Conservation (phyloP, 2,888 invertebrate genomes). For the Craniophora ligustri region DNA sequence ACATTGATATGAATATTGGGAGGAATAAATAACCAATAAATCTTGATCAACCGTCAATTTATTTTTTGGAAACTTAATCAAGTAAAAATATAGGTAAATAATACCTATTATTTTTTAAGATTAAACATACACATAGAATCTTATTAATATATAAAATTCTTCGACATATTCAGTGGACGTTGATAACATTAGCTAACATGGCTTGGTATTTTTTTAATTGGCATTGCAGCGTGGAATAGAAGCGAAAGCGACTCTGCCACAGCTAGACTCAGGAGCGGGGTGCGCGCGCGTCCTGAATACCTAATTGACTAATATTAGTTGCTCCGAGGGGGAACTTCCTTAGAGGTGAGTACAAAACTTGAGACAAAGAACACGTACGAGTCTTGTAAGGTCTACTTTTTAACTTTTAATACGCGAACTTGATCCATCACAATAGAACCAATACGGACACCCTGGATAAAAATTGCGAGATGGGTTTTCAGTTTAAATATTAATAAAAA, state of each 20-base stretch:
- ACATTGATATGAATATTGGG: constrained; percentile 22
- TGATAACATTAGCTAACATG: constrained; percentile 30
- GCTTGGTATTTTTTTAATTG: constrained; percentile 60
- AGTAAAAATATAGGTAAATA: no score
- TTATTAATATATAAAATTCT: constrained; percentile 29
- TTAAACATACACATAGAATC: no score
- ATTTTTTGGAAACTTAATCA: no score
- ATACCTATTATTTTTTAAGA: no score
- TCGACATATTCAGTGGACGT: constrained; percentile 12
- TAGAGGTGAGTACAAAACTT: constrained; percentile 83
- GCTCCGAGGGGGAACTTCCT: constrained; percentile 80
- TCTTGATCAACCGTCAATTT: background rate
- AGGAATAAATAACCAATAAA: constrained; percentile 8
- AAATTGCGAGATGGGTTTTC: no score
- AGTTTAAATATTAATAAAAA: no score
- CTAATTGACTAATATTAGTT: constrained; percentile 88
- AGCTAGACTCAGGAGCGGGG: constrained; percentile 73
- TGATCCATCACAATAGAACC: constrained; percentile 47
- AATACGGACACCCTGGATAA: background rate
- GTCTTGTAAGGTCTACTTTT: constrained; percentile 79
- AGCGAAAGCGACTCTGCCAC: constrained; percentile 60
- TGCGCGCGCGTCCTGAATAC: constrained; percentile 85
- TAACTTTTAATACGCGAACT: constrained; percentile 75
- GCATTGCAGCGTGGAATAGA: constrained; percentile 62
- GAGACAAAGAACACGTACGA: constrained; percentile 85